Base-by-base conservation (phyloP, 1,140 invertebrate species). In the Campoletis sonorensis region DNA sequence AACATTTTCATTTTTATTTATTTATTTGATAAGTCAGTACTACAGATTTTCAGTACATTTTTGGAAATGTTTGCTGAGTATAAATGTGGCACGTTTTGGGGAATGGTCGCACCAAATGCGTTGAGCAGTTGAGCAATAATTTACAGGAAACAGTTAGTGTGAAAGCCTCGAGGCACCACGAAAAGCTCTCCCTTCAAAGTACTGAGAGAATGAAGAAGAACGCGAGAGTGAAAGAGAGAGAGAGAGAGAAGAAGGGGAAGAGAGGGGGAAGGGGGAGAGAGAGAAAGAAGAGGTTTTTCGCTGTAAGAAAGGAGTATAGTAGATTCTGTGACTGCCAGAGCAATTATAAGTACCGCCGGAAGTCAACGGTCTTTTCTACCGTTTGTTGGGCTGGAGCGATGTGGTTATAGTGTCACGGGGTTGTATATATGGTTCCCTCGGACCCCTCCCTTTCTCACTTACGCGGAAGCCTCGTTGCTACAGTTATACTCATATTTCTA, bases 321-420 rank as follows among this genome's bases (percentile, higher is more conserved):
- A n/a, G 83, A 85, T 82, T 85, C 13, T 30, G 64, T 68, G 87
- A 89, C 86, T 87, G 87, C 82, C 81, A 81, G 83, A 88, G 87
- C 87, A 89, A 89, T 89, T 89, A 89, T 89, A 89, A 88, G 86
- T 84, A 87, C 83, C 87, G 87, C 87, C 88, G 88, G 88, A 89
- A 89, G 88, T 89, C 88, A 88, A 79, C 78, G 80, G 72, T 81
- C 75, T 72, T 80, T 30, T 67, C 81, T 70, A 51, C 67, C 72
- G 26, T 26, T 51, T 68, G 61, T 26, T 54, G 26, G 54, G n/a
- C 8, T 18, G 67, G n/a, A 49, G 33, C 21, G 76, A 11, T 61
- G 30, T 68, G n/a, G n/a, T n/a, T n/a, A n/a, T n/a, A n/a, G n/a
- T n/a, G n/a, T n/a, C n/a, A n/a, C n/a, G n/a, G n/a, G n/a, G n/a